phyloP scores from a whole-genome alignment of 1,140 invertebrate genomes.

The Adoxophyes honmai region DNA sequence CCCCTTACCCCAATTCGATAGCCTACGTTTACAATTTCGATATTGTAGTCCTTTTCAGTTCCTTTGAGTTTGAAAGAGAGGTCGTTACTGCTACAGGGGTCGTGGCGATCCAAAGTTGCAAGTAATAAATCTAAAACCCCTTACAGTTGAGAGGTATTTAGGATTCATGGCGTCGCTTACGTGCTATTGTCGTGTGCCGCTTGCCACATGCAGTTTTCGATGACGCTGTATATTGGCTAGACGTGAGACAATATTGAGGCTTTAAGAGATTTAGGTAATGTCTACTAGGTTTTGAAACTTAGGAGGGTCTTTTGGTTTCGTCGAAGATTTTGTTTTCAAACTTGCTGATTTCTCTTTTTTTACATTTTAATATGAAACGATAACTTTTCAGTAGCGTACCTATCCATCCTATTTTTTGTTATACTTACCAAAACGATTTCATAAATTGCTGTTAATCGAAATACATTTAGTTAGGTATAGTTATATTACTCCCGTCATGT shows the following conservation, averaged over 20 bases:
- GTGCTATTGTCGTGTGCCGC: slow-evolving; percentile 20
- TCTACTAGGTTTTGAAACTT: too few relatives aligned
- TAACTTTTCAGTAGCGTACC: too few relatives aligned
- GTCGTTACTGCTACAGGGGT: slow-evolving; percentile 16
- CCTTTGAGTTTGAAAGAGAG: not conserved
- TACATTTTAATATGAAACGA: too few relatives aligned
- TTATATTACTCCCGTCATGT: too few relatives aligned
- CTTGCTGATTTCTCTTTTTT: too few relatives aligned
- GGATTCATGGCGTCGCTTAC: slow-evolving; percentile 24
- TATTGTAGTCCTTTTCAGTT: not conserved
- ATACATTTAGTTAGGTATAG: too few relatives aligned
- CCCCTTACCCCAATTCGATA: slow-evolving; percentile 4
- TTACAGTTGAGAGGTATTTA: slow-evolving; percentile 23
- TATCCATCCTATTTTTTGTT: too few relatives aligned
- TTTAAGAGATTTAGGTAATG: not conserved
- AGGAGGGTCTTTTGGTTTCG: too few relatives aligned
- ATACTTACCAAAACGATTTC: too few relatives aligned
- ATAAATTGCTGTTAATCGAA: too few relatives aligned
- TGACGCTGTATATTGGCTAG: not conserved
- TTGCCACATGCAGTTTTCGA: slow-evolving; percentile 15
- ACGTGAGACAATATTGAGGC: not conserved
- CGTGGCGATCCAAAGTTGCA: slow-evolving; percentile 22
- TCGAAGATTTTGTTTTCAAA: too few relatives aligned
- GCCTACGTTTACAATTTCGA: not conserved
- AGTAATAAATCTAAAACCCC: slow-evolving; percentile 48